These are phyloP conservation scores for Phrixothrix hirtus DNA, from an alignment of 2,888 invertebrate species.

Conservation along the genomic window DNA sequence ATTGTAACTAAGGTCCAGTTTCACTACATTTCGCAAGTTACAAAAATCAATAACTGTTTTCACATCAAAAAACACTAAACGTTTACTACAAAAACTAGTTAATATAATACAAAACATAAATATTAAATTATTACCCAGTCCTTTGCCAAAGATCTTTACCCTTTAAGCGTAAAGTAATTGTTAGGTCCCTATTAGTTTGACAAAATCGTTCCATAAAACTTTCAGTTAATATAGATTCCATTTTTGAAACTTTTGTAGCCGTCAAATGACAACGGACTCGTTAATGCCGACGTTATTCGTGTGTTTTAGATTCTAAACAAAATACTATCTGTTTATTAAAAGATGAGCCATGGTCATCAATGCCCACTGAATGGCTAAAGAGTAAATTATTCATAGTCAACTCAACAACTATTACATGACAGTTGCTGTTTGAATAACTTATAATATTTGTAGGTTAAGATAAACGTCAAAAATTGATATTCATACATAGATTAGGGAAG, in stretches of 20 bases:
- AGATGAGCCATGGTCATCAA: no score
- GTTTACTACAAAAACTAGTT: slow-evolving; percentile 43
- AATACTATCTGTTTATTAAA: no score
- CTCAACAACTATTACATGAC: no score
- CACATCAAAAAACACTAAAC: slow-evolving; percentile 59
- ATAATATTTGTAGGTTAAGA: no score
- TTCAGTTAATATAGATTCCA: slow-evolving; percentile 36
- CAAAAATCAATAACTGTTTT: slow-evolving; percentile 59
- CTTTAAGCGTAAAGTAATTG: slow-evolving; percentile 57
- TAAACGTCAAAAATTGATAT: no score
- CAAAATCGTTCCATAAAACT: slow-evolving; percentile 48
- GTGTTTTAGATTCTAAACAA: no score
- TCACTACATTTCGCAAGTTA: slow-evolving; percentile 56
- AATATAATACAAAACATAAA: neutral
- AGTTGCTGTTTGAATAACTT: no score
- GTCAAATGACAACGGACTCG: no score
- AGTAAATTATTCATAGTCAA: no score
- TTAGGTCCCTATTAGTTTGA: slow-evolving; percentile 62
- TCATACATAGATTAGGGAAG: no score
- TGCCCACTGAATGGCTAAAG: no score
- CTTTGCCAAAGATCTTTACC: slow-evolving; percentile 59
- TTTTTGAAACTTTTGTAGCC: neutral
- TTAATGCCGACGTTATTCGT: no score
- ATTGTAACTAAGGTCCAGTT: slow-evolving; percentile 62
- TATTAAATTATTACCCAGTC: slow-evolving; percentile 45